These are phyloP conservation scores for Otocyon megalotis DNA, from an alignment of 2,113 vertebrate genomes.

Conservation along the genomic window DNA sequence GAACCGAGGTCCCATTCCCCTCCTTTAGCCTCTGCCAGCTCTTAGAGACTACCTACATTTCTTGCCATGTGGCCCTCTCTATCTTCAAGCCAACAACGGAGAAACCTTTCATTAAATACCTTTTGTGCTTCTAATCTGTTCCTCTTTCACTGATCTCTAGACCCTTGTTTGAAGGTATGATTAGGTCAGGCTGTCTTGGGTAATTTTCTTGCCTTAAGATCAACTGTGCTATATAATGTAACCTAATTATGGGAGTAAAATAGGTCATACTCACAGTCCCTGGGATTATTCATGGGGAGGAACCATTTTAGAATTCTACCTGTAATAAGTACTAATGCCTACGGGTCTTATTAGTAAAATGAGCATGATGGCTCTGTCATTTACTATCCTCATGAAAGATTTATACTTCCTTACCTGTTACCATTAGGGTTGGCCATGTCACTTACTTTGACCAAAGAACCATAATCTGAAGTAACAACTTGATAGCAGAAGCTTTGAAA, in stretches of 20 bases:
- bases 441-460: neutral
- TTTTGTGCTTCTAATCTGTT: neutral
- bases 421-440: neutral
- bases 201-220: neutral
- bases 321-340: neutral
- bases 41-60: neutral
- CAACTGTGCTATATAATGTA: neutral
- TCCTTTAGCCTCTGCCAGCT: neutral
- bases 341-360: neutral
- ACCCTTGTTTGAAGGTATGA: neutral
- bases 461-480: neutral
- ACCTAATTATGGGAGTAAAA: neutral
- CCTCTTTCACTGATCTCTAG: neutral
- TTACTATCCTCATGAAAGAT: neutral
- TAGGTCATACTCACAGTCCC: neutral
- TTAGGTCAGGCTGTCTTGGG: neutral
- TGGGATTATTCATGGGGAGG: neutral
- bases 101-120: rapidly evolving
- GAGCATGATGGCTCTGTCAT: neutral
- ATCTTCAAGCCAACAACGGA: neutral
- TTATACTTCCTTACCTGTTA: neutral
- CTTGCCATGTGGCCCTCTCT: neutral
- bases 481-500: neutral
- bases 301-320: neutral
- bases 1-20: neutral